Percentiles rank a stretch among this genome's conserved stretches.
These are phyloP conservation scores for Percopsis transmontana DNA, from an alignment of 2,113 vertebrate species.

Conservation along the genomic window DNA sequence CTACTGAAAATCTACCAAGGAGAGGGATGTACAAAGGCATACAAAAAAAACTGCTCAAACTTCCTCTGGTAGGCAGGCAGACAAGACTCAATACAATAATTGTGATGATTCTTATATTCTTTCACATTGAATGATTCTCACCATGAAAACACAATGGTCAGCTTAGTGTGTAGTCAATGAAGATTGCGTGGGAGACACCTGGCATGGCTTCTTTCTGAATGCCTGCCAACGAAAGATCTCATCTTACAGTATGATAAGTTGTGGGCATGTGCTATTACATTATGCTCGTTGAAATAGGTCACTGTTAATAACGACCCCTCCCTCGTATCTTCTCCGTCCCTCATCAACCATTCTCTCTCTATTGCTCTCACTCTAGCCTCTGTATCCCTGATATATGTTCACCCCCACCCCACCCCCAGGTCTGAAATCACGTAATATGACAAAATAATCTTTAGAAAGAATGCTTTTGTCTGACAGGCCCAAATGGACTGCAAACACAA, in stretches of 20 bases:
- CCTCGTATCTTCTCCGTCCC: too few species aligned
- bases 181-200: constrained; percentile 21
- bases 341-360: too few species aligned
- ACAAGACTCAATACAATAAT: constrained; percentile 15
- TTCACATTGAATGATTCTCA: constrained; percentile 40
- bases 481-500: constrained; percentile 44
- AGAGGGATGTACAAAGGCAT: too few species aligned
- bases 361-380: too few species aligned
- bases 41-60: too few species aligned
- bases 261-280: too few species aligned
- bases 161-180: constrained; percentile 37
- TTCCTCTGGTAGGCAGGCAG: too few species aligned
- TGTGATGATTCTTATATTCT: constrained; percentile 55
- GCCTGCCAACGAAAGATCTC: neutral
- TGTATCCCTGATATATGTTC: too few species aligned
- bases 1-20: neutral
- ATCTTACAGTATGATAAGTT: too few species aligned
- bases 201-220: neutral
- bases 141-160: constrained; percentile 62
- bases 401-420: constrained; percentile 54
- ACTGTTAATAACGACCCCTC: too few species aligned
- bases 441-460: constrained; percentile 53
- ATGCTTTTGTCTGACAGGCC: constrained; percentile 33
- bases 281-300: too few species aligned
- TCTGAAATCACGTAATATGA: constrained; percentile 46